Conservation (phyloP, 2,888 invertebrate species). For the Coelopa pilipes region DNA sequence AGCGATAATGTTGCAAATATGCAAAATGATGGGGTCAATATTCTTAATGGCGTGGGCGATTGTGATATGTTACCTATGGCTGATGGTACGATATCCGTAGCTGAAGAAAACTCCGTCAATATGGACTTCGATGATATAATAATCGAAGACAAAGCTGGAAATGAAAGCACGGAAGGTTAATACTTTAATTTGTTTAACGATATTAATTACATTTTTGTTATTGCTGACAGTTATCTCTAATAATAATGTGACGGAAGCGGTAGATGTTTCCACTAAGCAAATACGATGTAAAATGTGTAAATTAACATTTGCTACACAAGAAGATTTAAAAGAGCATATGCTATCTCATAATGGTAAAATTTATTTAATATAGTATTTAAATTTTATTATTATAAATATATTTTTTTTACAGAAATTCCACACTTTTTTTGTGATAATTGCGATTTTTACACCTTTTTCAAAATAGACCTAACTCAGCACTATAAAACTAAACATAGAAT, state of each 20-base stretch:
- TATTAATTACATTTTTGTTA: neutral
- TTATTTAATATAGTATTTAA: conserved; percentile 2
- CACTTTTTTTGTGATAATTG: conserved; percentile 61
- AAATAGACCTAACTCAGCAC: conserved; percentile 56
- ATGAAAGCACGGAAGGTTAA: conserved; percentile 32
- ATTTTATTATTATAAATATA: conserved; percentile 17
- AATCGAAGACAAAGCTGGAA: conserved; percentile 47
- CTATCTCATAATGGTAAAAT: conserved; percentile 48
- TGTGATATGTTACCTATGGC: conserved; percentile 2
- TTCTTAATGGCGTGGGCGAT: conserved; percentile 5
- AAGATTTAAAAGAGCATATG: conserved; percentile 47
- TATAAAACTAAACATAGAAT: conserved; percentile 53
- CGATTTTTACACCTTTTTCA: conserved; percentile 55
- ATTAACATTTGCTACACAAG: conserved; percentile 43
- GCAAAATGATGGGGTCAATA: neutral
- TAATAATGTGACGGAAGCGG: neutral
- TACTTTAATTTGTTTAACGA: conserved; percentile 1
- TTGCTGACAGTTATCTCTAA: conserved; percentile 22
- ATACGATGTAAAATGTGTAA: conserved; percentile 33
- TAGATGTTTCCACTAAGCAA: neutral
- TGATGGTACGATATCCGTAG: neutral
- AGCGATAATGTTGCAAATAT: neutral
- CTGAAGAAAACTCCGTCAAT: conserved; percentile 33
- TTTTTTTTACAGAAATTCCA: conserved; percentile 52
- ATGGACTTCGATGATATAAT: conserved; percentile 57